These are phyloP conservation scores for Drosophila mayri DNA, from an alignment of 1,140 invertebrate genomes.

Conservation along the genomic window DNA sequence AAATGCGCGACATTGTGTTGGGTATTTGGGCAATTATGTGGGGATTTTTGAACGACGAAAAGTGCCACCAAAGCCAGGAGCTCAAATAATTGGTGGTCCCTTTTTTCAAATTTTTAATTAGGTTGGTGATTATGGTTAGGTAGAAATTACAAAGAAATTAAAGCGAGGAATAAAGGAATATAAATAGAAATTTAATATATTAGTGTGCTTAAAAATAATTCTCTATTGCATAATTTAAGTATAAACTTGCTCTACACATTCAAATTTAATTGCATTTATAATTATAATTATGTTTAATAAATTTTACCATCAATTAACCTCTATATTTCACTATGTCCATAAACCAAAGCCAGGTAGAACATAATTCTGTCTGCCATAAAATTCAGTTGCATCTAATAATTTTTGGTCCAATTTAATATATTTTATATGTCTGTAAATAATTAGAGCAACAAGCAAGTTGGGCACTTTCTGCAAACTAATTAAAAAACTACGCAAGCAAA, in stretches of 20 bases:
- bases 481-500: conserved; percentile 74
- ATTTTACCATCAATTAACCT: not conserved
- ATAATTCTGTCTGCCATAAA: not conserved
- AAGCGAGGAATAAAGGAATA: no score
- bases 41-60: conserved; percentile 3
- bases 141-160: not conserved
- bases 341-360: conserved; percentile 10
- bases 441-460: conserved; percentile 7
- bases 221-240: not conserved
- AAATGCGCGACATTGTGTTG: conserved; percentile 55
- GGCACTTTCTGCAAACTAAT: conserved; percentile 59
- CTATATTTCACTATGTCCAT: not conserved
- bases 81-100: not conserved
- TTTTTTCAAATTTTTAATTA: not conserved
- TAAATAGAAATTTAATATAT: not conserved
- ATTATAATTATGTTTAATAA: not conserved
- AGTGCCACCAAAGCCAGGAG: conserved; percentile 1
- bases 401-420: conserved; percentile 5
- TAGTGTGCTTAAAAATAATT: not conserved
- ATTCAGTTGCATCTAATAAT: conserved; percentile 4
- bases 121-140: no score
- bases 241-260: not conserved
- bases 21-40: conserved; percentile 22
- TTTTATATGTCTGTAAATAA: conserved; percentile 16
- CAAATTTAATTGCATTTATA: not conserved